Evolutionary conservation across 2,888 invertebrate genomes (phyloP).

Genomic region (Himalopsyche anomala): DNA sequence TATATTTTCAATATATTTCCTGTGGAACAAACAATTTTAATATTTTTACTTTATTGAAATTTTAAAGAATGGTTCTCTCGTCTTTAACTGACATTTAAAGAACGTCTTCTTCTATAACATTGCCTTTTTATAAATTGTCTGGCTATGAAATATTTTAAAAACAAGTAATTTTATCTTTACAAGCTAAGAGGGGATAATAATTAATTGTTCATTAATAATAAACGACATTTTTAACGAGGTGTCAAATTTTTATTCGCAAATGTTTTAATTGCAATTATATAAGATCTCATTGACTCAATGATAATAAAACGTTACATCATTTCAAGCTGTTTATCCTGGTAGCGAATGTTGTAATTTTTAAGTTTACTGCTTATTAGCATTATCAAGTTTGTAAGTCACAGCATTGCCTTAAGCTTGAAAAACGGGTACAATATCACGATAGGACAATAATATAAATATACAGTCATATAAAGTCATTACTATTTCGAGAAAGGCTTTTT

Average conservation of each 20-base stretch:
- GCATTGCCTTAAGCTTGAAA: background rate
- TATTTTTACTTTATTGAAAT: too few species aligned
- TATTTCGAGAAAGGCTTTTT: too few species aligned
- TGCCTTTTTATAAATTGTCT: too few species aligned
- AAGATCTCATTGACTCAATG: background rate
- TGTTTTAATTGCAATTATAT: background rate
- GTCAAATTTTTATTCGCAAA: background rate
- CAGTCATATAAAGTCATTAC: background rate
- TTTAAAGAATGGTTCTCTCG: too few species aligned
- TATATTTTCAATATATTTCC: too few species aligned
- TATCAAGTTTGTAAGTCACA: background rate
- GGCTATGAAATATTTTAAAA: too few species aligned
- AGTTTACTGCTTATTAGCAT: background rate
- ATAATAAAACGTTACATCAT: slow-evolving; percentile 12
- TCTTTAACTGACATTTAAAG: too few species aligned
- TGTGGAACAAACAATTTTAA: too few species aligned
- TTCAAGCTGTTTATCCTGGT: background rate
- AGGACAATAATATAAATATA: background rate
- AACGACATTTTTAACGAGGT: background rate
- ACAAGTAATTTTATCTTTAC: too few species aligned
- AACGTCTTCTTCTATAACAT: too few species aligned
- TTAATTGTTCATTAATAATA: background rate
- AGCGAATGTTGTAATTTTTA: background rate
- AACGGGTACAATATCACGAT: background rate
- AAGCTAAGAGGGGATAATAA: too few species aligned